These are phyloP conservation scores for Zoanthus sociatus DNA, from an alignment of 92 coral and sea anemone species.

Conservation along the genomic window DNA sequence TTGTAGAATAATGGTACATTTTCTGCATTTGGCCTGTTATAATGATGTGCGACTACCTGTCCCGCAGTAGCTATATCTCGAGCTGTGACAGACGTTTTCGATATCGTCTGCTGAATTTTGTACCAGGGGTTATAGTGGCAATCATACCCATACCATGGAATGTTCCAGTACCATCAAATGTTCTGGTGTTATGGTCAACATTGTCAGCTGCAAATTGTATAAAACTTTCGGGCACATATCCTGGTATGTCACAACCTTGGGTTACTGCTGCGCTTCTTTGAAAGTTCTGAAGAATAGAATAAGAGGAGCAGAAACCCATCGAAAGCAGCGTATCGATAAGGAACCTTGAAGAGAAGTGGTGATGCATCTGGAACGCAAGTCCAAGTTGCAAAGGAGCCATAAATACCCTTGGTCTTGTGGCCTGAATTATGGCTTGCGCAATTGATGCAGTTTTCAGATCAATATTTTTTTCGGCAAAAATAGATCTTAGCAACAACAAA, in stretches of 20 bases:
- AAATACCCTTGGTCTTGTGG: not conserved
- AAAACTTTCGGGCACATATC: not conserved
- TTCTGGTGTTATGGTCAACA: constrained; percentile 24
- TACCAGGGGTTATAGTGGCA: constrained; percentile 3
- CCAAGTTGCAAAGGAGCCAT: not conserved
- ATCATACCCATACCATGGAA: constrained; percentile 29
- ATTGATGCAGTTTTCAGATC: not conserved
- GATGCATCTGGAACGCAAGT: constrained; percentile 17
- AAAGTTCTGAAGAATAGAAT: not conserved
- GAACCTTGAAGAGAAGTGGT: not conserved
- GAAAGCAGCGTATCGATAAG: not conserved
- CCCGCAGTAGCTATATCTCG: not conserved
- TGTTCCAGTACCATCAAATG: constrained; percentile 4
- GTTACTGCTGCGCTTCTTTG: constrained; percentile 8
- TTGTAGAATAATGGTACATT: not conserved
- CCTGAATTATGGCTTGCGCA: constrained; percentile 4
- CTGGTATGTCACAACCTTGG: not conserved
- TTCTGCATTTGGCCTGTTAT: not conserved
- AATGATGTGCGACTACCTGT: not conserved
- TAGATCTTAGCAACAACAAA: constrained; percentile 19
- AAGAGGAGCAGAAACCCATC: not conserved
- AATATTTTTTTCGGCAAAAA: not conserved
- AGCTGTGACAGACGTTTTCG: not conserved
- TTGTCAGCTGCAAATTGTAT: constrained; percentile 26
- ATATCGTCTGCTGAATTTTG: not conserved